phyloP scores from a whole-genome alignment of 1,140 invertebrate genomes.

The Fopius arisanus region DNA sequence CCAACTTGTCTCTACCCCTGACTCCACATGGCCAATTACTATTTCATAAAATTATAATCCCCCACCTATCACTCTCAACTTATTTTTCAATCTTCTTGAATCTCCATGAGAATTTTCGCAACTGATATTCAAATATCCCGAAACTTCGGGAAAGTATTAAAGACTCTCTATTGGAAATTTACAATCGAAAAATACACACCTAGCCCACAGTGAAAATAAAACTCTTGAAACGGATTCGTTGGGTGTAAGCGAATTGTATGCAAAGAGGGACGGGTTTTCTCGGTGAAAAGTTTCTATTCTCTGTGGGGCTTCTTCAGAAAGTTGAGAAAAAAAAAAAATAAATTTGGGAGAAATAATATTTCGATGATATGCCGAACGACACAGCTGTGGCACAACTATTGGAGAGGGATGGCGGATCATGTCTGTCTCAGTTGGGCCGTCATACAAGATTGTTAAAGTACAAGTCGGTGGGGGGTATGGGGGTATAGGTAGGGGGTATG shows the following conservation, averaged over 20 bases:
- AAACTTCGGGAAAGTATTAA: neutral
- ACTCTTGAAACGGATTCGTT: neutral
- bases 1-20: neutral
- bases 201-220: neutral
- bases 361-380: slow-evolving; percentile 62
- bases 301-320: neutral
- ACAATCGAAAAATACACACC: neutral
- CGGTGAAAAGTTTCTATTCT: neutral
- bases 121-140: neutral
- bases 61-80: too few relatives aligned
- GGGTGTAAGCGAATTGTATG: neutral
- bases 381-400: slow-evolving; percentile 48
- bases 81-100: too few relatives aligned
- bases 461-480: neutral
- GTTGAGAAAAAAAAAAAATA: slow-evolving; percentile 40
- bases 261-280: neutral
- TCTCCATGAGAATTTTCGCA: too few relatives aligned
- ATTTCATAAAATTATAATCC: too few relatives aligned
- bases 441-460: slow-evolving; percentile 61
- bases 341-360: slow-evolving; percentile 60
- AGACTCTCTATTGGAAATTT: neutral
- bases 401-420: slow-evolving; percentile 46
- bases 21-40: neutral
- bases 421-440: slow-evolving; percentile 40
- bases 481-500: neutral